Conservation (phyloP, 2,113 vertebrate species). For the Peucedramus taeniatus region DNA sequence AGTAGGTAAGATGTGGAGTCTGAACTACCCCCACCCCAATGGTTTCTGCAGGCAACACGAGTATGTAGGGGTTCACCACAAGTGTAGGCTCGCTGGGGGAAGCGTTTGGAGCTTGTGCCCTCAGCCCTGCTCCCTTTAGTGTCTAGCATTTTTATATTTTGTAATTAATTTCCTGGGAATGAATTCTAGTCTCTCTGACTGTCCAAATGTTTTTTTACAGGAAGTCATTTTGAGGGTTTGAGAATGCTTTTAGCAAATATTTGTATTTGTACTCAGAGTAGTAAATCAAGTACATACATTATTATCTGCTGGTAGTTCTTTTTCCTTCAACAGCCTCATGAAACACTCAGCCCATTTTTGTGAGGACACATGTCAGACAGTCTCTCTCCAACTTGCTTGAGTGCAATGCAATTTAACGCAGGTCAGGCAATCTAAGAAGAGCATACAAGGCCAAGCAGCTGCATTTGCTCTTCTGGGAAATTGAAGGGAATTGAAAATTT, state of each 20-base stretch:
- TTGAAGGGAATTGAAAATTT: not conserved
- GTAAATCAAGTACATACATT: not conserved
- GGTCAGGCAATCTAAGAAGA: not conserved
- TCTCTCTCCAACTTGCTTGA: not conserved
- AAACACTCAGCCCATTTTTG: not conserved
- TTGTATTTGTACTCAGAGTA: not conserved
- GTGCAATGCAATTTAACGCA: not conserved
- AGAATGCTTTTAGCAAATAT: not conserved
- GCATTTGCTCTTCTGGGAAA: not conserved
- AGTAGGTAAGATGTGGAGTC: not conserved
- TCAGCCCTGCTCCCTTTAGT: not conserved
- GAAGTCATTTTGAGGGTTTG: not conserved
- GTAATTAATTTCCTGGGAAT: not conserved
- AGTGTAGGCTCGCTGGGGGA: not conserved
- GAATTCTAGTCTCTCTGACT: not conserved
- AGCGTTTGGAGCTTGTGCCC: not conserved
- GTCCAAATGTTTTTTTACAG: not conserved
- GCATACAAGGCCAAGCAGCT: not conserved
- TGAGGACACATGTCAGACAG: not conserved
- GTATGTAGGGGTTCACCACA: not conserved
- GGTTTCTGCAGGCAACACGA: not conserved
- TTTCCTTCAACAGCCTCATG: not conserved
- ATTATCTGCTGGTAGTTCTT: not conserved
- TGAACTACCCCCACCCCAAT: not conserved
- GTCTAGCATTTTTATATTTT: not conserved